Base-by-base conservation (phyloP, 2,888 invertebrate genomes). In the Caenorhabditis macrosperma region DNA sequence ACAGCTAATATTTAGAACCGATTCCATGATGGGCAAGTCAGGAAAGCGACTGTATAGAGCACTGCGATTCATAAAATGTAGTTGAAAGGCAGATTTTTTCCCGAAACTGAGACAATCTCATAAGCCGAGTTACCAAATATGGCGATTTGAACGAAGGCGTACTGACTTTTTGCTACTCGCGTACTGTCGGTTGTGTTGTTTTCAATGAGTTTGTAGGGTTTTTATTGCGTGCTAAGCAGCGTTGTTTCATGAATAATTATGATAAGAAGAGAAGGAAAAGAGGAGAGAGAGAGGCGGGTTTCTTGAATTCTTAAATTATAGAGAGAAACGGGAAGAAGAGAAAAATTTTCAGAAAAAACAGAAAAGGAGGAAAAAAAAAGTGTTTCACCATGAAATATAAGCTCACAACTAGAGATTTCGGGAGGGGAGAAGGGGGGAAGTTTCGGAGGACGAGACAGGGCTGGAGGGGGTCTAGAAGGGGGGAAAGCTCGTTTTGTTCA, bases 341-440 rank as follows among this genome's bases (percentile, higher is more conserved):
- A 9, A 44, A 20, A 44, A 44, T 5, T 44, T 44, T 44, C 26
- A 26, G 38, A 15, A 50, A 41, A 50, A 26, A 44, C 3, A 30
- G n/a, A 7, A 48, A 26, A 60, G 35, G n/a, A n/a, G n/a, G n/a
- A n/a, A n/a, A 64, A 69, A 69, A 57, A 5, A 41, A 41, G 30
- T 30, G 41, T 64, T 68, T 72, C 72, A 72, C 72, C 78, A 74
- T 72, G 69, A 69, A 78, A 74, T n/a, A n/a, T 80, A 80, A 80
- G 80, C 80, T 80, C 80, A 80, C 80, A 80, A 80, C 80, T 80
- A 79, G 79, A 79, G 74, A 79, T 68, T 69, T 75, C 66, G 7
- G 54, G 75, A 54, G 48, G 48, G 26, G 17, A 9, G 9, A 17
- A 35, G 61, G 48, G 48, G 26, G 17, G 17, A 17, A 17, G 33